Evolutionary conservation across 2,888 invertebrate species (phyloP), one percentile per base, ranked within the genome.

Genomic region (Tineola bisselliella): DNA sequence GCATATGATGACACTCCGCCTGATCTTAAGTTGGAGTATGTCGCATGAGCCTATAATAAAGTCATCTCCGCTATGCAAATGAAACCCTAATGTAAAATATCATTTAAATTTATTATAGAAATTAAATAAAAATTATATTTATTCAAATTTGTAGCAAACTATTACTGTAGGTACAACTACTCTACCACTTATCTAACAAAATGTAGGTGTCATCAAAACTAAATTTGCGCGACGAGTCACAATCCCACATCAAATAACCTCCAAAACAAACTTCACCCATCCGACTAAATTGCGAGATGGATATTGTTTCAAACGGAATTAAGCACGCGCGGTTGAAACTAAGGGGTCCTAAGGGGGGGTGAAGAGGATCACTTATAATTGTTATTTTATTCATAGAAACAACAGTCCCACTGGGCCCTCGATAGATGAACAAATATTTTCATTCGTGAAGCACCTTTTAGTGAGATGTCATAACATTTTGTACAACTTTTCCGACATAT

Each of bases 351-450:
- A 71, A 76, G 70, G 67, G 70, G 73, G 79, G 77, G 78, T 70
- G 71, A 72, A 73, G 18, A 43, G 74, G 81, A 84, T 82, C 84
- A 87, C 84, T 84, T 86, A 86, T 87, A 87, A 87, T 87, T 87
- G 87, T 87, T 87, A 87, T 87, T 87, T 88, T 87, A 87, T 88
- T 87, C 87, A 88, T 87, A 87, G 87, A 82, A 87, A 86, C 76
- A 84, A 82, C 80, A 81, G 74, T 80, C 84, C 84, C 74, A 62
- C 64, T 79, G 79, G 83, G 75, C 71, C 64, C 63, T 67, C 74
- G 76, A 79, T 81, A 81, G 82, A 81, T 79, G 82, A 72, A 72
- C 84, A 83, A 86, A 86, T 84, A 84, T 84, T 84, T 78, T 84
- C 78, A 69, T 72, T 71, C 64, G 70, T 71, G 75, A 75, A 84